Evolutionary conservation across 2,113 vertebrate species (phyloP).

Genomic region (Acanthochromis polyacanthus): DNA sequence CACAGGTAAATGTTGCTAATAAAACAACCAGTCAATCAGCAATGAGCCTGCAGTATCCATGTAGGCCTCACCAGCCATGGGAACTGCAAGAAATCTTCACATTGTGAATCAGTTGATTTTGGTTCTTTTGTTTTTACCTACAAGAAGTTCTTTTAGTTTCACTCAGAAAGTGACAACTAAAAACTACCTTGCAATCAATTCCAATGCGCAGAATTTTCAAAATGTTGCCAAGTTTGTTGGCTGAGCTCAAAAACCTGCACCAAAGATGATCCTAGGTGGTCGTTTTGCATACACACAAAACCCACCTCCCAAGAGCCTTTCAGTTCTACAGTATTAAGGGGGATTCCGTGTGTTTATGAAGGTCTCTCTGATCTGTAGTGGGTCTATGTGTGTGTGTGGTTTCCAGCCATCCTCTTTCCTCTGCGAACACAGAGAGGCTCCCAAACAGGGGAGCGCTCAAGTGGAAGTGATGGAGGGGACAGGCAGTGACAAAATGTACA

Average conservation of each 20-base stretch:
- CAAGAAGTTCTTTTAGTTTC: not conserved
- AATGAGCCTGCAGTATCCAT: not conserved
- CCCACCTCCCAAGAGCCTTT: constrained; percentile 46
- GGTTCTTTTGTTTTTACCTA: not conserved
- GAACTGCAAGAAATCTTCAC: not conserved
- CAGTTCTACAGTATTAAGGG: constrained; percentile 61
- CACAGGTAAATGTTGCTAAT: constrained; percentile 43
- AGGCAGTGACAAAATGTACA: constrained; percentile 78
- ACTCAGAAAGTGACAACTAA: constrained; percentile 4
- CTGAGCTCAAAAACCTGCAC: constrained; percentile 36
- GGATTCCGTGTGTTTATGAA: constrained; percentile 63
- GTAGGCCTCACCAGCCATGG: not conserved
- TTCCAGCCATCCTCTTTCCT: constrained; percentile 58
- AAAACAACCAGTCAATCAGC: constrained; percentile 56
- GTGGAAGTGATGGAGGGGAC: constrained; percentile 84
- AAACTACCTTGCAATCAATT: not conserved
- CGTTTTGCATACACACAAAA: constrained; percentile 67
- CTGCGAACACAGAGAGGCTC: constrained; percentile 67
- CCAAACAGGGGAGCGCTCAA: constrained; percentile 77
- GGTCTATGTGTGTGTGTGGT: constrained; percentile 37
- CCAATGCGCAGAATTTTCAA: not conserved
- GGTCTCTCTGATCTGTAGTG: constrained; percentile 61
- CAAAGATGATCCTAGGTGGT: constrained; percentile 56
- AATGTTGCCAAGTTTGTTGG: constrained; percentile 7
- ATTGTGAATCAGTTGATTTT: constrained; percentile 4